Evolutionary conservation across 2,113 vertebrate species (phyloP).

Genomic region (Malurus alboscapulatus): DNA sequence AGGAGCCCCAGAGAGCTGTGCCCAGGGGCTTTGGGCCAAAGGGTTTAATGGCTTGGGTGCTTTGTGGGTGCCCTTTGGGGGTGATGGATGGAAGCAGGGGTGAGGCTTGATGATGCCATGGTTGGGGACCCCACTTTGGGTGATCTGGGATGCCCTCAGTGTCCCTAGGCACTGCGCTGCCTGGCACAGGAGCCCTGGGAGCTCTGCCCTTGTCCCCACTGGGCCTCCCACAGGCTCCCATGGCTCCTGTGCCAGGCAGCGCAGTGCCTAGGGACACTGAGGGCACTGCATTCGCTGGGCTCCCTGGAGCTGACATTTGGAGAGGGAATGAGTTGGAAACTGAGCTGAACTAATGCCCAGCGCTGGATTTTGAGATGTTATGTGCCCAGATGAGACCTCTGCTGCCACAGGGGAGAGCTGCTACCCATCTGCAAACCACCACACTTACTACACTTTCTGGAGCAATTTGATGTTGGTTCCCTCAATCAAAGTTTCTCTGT

Average conservation of each 20-base stretch:
- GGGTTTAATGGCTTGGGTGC: fast-evolving
- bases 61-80: background rate
- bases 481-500: background rate
- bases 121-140: background rate
- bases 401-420: background rate
- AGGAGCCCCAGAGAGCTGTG: background rate
- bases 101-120: fast-evolving
- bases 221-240: background rate
- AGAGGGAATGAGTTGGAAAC: background rate
- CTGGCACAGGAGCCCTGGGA: background rate
- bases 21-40: background rate
- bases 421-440: background rate
- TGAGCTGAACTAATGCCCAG: background rate
- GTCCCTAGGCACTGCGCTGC: background rate
- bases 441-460: background rate
- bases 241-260: background rate
- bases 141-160: background rate
- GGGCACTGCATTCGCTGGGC: background rate
- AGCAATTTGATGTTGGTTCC: background rate
- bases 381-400: background rate
- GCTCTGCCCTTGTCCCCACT: background rate
- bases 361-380: background rate
- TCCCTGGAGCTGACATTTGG: background rate
- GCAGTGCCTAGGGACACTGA: background rate
- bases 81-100: fast-evolving